Evolutionary conservation across 2,113 vertebrate species (phyloP).

Genomic region (Elanus axillaris): DNA sequence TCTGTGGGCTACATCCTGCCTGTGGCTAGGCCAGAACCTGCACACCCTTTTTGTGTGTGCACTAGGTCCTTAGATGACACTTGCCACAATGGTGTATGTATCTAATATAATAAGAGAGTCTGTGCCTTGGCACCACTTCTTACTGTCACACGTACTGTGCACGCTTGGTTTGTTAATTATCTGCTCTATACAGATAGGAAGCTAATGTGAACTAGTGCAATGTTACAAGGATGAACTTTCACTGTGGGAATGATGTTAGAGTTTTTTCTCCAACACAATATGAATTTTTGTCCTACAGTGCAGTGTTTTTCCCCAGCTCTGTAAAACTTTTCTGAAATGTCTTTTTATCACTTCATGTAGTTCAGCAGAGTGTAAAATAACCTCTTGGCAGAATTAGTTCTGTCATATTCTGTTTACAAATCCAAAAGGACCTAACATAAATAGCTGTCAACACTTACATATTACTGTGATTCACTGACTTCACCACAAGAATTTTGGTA

Average conservation of each 20-base stretch:
- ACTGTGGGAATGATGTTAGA: neutral
- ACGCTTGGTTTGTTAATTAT: neutral
- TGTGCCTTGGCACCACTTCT: neutral
- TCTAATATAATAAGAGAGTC: neutral
- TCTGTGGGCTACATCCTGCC: slow-evolving; percentile 40
- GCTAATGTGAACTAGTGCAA: rapidly evolving
- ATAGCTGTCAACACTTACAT: slow-evolving; percentile 62
- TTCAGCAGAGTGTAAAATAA: slow-evolving; percentile 53
- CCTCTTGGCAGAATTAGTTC: slow-evolving; percentile 57
- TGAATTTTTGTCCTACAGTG: neutral
- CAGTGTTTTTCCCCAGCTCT: neutral
- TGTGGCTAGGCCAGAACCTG: slow-evolving; percentile 9
- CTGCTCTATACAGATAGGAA: neutral
- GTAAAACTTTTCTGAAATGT: slow-evolving; percentile 32
- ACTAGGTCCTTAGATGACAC: neutral
- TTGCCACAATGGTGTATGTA: neutral
- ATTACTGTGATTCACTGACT: slow-evolving; percentile 48
- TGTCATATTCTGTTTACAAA: slow-evolving; percentile 65
- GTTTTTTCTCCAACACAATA: neutral
- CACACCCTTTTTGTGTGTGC: neutral
- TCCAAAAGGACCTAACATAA: slow-evolving; percentile 54
- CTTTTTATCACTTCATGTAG: slow-evolving; percentile 22
- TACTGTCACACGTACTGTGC: neutral
- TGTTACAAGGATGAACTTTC: neutral
- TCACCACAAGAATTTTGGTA: slow-evolving; percentile 9